These are phyloP conservation scores for Rotaria socialis DNA, from an alignment of 2,888 invertebrate species.

Conservation along the genomic window DNA sequence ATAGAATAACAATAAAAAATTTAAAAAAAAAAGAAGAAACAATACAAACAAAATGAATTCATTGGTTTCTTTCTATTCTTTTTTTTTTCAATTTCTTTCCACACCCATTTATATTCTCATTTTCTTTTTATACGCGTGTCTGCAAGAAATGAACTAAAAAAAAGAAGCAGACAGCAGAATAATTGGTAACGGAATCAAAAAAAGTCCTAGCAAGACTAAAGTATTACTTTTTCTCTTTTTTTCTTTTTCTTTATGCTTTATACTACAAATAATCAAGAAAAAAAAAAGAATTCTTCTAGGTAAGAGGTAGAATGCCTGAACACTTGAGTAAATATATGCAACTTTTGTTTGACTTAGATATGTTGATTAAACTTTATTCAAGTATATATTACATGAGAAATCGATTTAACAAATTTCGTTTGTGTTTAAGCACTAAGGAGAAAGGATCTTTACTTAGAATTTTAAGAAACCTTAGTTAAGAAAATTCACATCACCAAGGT, in stretches of 20 bases:
- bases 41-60: neutral
- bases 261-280: neutral
- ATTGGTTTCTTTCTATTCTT: too few relatives aligned
- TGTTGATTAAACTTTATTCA: slow-evolving; percentile 26
- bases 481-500: too few relatives aligned
- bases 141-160: too few relatives aligned
- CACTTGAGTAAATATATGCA: slow-evolving; percentile 7
- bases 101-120: too few relatives aligned
- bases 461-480: too few relatives aligned
- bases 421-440: too few relatives aligned
- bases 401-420: neutral
- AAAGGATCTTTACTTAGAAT: too few relatives aligned
- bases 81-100: too few relatives aligned
- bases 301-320: neutral
- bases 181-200: too few relatives aligned
- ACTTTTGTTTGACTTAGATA: neutral
- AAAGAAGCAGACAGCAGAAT: too few relatives aligned
- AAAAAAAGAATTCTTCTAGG: neutral
- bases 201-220: neutral
- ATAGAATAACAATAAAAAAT: too few relatives aligned
- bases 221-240: neutral
- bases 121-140: too few relatives aligned
- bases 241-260: neutral
- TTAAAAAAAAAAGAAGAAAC: neutral
- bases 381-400: neutral